Conservation (phyloP, 1,140 invertebrate species). For the Anoplolepis gracilipes region DNA sequence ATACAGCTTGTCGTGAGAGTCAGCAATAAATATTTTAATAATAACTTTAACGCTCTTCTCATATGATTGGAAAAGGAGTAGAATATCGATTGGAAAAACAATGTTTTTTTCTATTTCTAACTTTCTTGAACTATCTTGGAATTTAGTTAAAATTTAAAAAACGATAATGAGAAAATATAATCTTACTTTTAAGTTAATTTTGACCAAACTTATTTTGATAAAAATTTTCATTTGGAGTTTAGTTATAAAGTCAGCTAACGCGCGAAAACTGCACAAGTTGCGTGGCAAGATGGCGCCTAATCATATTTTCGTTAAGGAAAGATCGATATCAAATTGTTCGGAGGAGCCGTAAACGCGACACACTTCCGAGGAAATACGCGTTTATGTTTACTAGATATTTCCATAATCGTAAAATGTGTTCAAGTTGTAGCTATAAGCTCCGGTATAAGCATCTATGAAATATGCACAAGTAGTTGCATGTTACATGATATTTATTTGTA, state of each 20-base stretch:
- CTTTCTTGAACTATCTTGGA: neutral
- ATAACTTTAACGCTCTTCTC: neutral
- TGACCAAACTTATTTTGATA: neutral
- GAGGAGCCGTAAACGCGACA: neutral
- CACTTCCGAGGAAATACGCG: neutral
- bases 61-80: neutral
- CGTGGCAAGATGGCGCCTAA: constrained; percentile 32
- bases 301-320: constrained; percentile 41
- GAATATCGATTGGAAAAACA: neutral
- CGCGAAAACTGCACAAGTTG: constrained; percentile 16
- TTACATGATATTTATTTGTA: constrained; percentile 43
- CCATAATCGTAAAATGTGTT: constrained; percentile 28
- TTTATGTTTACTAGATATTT: constrained; percentile 31
- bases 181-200: constrained; percentile 21
- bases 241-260: constrained; percentile 48
- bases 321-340: constrained; percentile 30
- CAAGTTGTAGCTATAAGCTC: neutral
- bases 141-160: constrained; percentile 2
- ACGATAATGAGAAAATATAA: neutral
- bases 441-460: constrained; percentile 8
- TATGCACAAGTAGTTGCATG: constrained; percentile 35
- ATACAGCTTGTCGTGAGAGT: neutral
- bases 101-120: neutral
- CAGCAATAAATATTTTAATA: constrained; percentile 40
- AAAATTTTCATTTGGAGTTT: constrained; percentile 10